Evolutionary conservation across 2,113 vertebrate species (phyloP), one percentile per base, ranked within the genome.

Genomic region (Taurulus bubalis): DNA sequence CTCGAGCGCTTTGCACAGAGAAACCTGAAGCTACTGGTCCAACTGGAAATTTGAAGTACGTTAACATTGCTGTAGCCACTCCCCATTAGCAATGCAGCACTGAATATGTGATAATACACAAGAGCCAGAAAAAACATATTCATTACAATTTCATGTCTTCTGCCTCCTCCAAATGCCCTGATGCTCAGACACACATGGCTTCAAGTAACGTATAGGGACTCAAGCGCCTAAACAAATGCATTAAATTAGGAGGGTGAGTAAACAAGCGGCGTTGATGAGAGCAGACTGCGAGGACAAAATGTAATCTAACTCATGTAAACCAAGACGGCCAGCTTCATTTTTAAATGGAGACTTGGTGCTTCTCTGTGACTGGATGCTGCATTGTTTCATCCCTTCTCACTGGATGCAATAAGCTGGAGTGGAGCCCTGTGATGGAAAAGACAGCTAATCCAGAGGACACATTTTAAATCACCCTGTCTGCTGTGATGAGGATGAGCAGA

Each of bases 41-140:
- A 85, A 89, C 90, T 85, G 90, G 75, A 91, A 87, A 91, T 87
- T 91, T 89, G 86, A 91, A 94, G 92, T 87, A 91, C 45, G 84
- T 88, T 86, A 81, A 88, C 81, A 90, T 85, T 91, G 86, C 87
- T 84, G 84, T 77, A 71, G 89, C 76, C 66, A 84, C 75, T 84
- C 70, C 68, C 74, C 82, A 87, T 91, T 87, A 92, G 85, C 83
- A 70, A 91, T 89, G 90, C 90, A 89, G 89, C 83, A n/a, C 77
- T 91, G 92, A 92, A 90, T 92, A 85, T 82, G 79, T 85, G 77
- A 91, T 84, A 87, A 89, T 83, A 90, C 90, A 90, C 88, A 83
- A 82, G 75, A 90, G 84, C 72, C 49, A 47, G 47, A 56, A 28
- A 71, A 62, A 82, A 82, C 82, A 47, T 32, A 42, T 84, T 89